phyloP scores from a whole-genome alignment of 2,113 vertebrate genomes.

The Xenus cinereus region DNA sequence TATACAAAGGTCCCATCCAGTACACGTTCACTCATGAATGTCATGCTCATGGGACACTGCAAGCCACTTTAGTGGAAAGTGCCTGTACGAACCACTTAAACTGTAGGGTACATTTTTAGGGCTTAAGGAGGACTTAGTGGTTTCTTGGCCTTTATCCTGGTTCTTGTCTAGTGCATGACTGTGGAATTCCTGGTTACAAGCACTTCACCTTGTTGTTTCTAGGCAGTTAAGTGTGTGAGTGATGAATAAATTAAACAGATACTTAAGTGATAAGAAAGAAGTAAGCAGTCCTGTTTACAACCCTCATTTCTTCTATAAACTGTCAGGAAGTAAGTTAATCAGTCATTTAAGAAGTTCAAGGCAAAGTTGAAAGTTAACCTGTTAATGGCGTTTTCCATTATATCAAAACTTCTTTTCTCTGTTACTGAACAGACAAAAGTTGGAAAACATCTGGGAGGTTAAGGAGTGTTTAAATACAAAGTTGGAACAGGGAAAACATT shows the following conservation, averaged over 20 bases:
- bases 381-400: conserved; percentile 6
- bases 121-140: not conserved
- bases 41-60: not conserved
- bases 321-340: conserved; percentile 59
- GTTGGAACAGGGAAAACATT: not conserved
- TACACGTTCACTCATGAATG: not conserved
- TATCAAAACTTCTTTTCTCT: not conserved
- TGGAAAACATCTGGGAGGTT: not conserved
- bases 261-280: conserved; percentile 61
- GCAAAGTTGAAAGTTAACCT: conserved; percentile 49
- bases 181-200: conserved; percentile 3
- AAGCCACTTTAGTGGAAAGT: not conserved
- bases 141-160: conserved; percentile 9
- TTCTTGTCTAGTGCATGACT: not conserved
- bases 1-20: not conserved
- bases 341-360: conserved; percentile 59
- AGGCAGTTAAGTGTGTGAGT: conserved; percentile 42
- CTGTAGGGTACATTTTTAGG: not conserved
- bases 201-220: not conserved
- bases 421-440: conserved; percentile 2
- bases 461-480: not conserved
- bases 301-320: conserved; percentile 59
- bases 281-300: conserved; percentile 37
- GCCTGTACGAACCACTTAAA: not conserved
- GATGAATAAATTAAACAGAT: conserved; percentile 69